Evolutionary conservation across 2,888 invertebrate genomes (phyloP).

Genomic region (Deilephila porcellus): DNA sequence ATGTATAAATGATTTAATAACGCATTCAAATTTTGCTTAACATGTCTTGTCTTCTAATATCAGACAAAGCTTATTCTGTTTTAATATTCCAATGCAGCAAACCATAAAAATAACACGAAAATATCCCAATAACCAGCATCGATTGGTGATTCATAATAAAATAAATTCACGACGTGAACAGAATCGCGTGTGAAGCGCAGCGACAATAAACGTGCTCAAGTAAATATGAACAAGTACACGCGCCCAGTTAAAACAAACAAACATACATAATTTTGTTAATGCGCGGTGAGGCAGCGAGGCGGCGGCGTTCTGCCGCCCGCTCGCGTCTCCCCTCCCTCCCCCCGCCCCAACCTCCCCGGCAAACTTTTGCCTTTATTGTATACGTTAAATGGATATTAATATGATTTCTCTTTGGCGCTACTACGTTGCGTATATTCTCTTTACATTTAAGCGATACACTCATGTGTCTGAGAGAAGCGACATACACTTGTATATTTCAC

Average conservation of each 20-base stretch:
- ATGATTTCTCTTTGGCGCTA: slow-evolving; percentile 20
- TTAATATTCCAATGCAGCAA: neutral
- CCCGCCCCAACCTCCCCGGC: neutral
- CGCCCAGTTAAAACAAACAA: slow-evolving; percentile 24
- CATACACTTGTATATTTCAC: neutral
- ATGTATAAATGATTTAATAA: neutral
- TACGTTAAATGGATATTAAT: slow-evolving; percentile 22
- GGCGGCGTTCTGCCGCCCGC: slow-evolving; percentile 1
- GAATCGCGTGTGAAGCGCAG: neutral
- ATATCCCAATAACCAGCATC: neutral
- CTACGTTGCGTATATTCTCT: neutral
- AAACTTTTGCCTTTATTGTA: slow-evolving; percentile 25
- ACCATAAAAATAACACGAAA: neutral
- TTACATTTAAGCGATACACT: neutral
- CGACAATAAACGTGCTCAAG: slow-evolving; percentile 17
- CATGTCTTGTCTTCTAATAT: too few species aligned
- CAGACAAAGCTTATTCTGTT: neutral
- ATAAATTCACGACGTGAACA: slow-evolving; percentile 3
- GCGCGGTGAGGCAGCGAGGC: slow-evolving; percentile 3
- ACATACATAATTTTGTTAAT: slow-evolving; percentile 23
- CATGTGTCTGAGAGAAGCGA: neutral
- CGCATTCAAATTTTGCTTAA: neutral
- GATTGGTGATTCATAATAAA: neutral
- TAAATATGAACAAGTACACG: slow-evolving; percentile 28
- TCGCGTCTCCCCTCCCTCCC: neutral